Evolutionary conservation across 2,888 invertebrate species (phyloP).

Genomic region (Scaptodrosophila latifasciaeformis): DNA sequence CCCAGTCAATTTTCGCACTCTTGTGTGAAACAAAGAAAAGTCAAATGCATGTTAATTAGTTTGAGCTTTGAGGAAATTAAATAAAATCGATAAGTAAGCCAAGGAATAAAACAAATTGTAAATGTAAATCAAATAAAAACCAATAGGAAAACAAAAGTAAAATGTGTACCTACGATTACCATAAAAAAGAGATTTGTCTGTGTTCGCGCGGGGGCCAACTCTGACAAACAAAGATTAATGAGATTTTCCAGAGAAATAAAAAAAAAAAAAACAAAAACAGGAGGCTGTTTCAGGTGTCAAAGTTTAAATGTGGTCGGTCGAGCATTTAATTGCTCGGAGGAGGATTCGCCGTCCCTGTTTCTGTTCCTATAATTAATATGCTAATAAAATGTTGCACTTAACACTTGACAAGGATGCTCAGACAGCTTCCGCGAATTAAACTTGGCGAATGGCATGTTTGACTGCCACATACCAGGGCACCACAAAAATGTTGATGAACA

Average conservation of each 20-base stretch:
- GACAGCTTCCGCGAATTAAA: conserved; percentile 25
- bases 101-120: conserved; percentile 4
- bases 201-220: conserved; percentile 39
- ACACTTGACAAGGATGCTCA: conserved; percentile 46
- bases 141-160: conserved; percentile 23
- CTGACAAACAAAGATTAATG: conserved; percentile 53
- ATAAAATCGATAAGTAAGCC: conserved; percentile 53
- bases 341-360: background rate
- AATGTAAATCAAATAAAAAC: conserved; percentile 17
- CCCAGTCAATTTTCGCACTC: no score
- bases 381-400: conserved; percentile 54
- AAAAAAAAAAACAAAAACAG: background rate
- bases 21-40: no score
- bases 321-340: conserved; percentile 49
- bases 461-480: conserved; percentile 4
- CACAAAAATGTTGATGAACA: conserved; percentile 24
- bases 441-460: background rate
- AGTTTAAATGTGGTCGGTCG: conserved; percentile 41
- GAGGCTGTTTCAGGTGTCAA: conserved; percentile 49
- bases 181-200: conserved; percentile 70
- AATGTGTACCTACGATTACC: conserved; percentile 63
- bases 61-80: conserved; percentile 33
- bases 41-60: no score
- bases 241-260: conserved; percentile 37
- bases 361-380: conserved; percentile 53